Percentiles rank a stretch among this genome's conserved stretches.
Evolutionary conservation across 2,113 vertebrate species (phyloP).

Genomic region (Mustelus asterias): DNA sequence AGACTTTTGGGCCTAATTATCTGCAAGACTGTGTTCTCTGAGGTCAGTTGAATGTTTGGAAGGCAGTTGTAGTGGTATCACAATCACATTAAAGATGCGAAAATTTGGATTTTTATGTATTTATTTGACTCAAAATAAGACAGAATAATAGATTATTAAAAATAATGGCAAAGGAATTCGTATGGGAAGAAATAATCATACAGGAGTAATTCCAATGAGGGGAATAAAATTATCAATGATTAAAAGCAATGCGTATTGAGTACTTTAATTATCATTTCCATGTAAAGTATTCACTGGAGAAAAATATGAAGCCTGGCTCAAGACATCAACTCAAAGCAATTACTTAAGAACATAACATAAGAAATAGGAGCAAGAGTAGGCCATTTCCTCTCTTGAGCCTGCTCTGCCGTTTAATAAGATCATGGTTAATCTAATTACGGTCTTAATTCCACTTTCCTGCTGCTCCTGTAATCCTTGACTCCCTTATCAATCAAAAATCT

Average conservation of each 20-base stretch:
- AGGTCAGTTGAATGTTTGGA: not conserved
- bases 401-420: no score
- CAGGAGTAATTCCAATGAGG: not conserved
- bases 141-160: not conserved
- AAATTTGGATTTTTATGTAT: not conserved
- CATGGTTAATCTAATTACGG: no score
- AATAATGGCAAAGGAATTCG: not conserved
- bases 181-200: not conserved
- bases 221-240: not conserved
- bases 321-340: not conserved
- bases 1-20: slow-evolving; percentile 31
- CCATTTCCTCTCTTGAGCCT: no score
- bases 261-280: not conserved
- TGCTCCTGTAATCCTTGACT: no score
- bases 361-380: no score
- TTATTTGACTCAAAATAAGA: not conserved
- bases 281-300: not conserved
- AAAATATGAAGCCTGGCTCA: no score
- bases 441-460: no score
- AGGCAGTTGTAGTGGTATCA: not conserved
- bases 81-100: not conserved
- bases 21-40: not conserved
- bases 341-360: no score
- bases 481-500: no score
- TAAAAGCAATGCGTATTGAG: not conserved